phyloP scores from a whole-genome alignment of 2,888 invertebrate genomes.

The Eristalis tenax region DNA sequence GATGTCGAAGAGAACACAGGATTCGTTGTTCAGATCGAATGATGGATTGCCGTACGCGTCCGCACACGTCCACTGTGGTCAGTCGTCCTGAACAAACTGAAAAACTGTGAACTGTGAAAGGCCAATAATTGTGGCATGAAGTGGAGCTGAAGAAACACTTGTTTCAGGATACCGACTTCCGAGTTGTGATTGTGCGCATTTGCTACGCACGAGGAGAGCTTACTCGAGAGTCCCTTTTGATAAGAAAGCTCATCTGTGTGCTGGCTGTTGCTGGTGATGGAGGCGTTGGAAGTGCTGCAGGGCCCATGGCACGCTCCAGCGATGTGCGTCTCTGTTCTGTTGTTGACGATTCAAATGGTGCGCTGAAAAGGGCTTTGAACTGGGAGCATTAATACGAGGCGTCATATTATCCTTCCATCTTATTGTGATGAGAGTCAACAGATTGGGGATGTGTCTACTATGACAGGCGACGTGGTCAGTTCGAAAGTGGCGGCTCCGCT shows the following conservation, averaged over 20 bases:
- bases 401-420: background rate
- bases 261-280: background rate
- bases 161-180: conserved; percentile 52
- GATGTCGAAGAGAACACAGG: background rate
- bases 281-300: background rate
- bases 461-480: background rate
- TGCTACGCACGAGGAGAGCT: conserved; percentile 54
- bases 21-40: background rate
- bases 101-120: conserved; percentile 12
- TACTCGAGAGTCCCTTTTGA: conserved; percentile 38
- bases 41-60: background rate
- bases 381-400: background rate
- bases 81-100: conserved; percentile 56
- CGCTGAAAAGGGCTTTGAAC: conserved; percentile 33
- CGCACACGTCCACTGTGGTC: conserved; percentile 44
- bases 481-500: background rate
- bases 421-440: background rate
- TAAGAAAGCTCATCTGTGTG: conserved; percentile 46
- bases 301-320: background rate
- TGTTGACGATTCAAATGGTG: conserved; percentile 35
- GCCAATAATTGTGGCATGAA: conserved; percentile 25
- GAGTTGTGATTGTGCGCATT: conserved; percentile 67
- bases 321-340: conserved; percentile 9
- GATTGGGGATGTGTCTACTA: background rate
- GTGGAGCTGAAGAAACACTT: conserved; percentile 45